Evolutionary conservation across 2,888 invertebrate genomes (phyloP).

Genomic region (Crepidodera aurea): DNA sequence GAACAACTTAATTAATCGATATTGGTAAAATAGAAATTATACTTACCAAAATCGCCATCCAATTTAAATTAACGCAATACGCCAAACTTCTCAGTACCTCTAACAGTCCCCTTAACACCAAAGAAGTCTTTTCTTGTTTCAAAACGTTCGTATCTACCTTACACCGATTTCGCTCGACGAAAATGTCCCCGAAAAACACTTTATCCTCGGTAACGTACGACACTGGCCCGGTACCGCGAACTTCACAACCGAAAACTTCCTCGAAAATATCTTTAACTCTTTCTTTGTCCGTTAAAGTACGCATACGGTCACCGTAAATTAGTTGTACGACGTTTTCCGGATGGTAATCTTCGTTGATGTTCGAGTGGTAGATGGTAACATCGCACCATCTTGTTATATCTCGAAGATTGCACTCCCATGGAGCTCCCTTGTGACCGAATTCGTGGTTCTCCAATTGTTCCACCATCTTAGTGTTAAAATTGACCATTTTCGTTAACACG

Average conservation of each 20-base stretch:
- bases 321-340: constrained; percentile 73
- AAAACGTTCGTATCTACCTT: constrained; percentile 51
- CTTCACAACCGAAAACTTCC: constrained; percentile 63
- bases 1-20: no score
- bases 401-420: constrained; percentile 97
- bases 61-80: constrained; percentile 89
- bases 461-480: constrained; percentile 77
- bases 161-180: constrained; percentile 52
- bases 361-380: constrained; percentile 65
- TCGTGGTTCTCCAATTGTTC: constrained; percentile 68
- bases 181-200: constrained; percentile 74
- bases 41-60: constrained; percentile 88
- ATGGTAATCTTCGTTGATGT: constrained; percentile 38
- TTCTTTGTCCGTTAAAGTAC: constrained; percentile 78
- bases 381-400: constrained; percentile 96
- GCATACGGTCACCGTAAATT: constrained; percentile 88
- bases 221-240: constrained; percentile 66
- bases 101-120: constrained; percentile 69
- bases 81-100: constrained; percentile 79
- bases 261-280: constrained; percentile 67
- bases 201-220: constrained; percentile 67
- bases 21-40: no score
- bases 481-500: constrained; percentile 75
- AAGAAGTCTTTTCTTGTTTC: constrained; percentile 55
- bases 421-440: constrained; percentile 86